phyloP scores from a whole-genome alignment of 2,888 invertebrate genomes.

The Dicycla oo region DNA sequence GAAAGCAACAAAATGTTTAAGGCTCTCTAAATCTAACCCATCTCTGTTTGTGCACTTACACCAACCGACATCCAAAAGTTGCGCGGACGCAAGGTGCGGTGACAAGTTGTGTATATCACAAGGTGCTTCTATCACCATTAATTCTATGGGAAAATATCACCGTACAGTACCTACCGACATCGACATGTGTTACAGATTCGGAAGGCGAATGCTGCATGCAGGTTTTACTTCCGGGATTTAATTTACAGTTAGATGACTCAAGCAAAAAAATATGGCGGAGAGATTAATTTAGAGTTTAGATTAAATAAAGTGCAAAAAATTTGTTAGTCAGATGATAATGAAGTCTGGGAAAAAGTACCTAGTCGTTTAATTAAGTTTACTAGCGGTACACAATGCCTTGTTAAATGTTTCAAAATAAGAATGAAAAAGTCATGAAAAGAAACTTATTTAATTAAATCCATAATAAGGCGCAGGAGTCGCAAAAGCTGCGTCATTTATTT shows the following conservation, averaged over 20 bases:
- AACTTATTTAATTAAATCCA: conserved; percentile 14
- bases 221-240: conserved; percentile 59
- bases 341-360: conserved; percentile 11
- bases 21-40: neutral
- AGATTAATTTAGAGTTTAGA: conserved; percentile 18
- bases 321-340: neutral
- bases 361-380: conserved; percentile 12
- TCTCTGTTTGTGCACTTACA: conserved; percentile 47
- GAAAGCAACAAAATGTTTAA: no score
- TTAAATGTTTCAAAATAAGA: conserved; percentile 8
- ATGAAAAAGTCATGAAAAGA: conserved; percentile 3
- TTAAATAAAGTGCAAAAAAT: conserved; percentile 32
- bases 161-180: conserved; percentile 22
- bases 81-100: conserved; percentile 79
- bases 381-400: conserved; percentile 15
- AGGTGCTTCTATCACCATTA: conserved; percentile 56
- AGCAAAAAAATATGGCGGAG: conserved; percentile 37
- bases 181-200: conserved; percentile 34
- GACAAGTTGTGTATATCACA: conserved; percentile 56
- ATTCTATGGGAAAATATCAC: conserved; percentile 57
- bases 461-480: conserved; percentile 10
- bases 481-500: conserved; percentile 46
- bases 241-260: conserved; percentile 45
- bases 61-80: conserved; percentile 59
- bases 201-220: conserved; percentile 52